Evolutionary conservation across 2,797 vertebrate species (phyloP).

Genomic region (Harpagifer antarcticus): DNA sequence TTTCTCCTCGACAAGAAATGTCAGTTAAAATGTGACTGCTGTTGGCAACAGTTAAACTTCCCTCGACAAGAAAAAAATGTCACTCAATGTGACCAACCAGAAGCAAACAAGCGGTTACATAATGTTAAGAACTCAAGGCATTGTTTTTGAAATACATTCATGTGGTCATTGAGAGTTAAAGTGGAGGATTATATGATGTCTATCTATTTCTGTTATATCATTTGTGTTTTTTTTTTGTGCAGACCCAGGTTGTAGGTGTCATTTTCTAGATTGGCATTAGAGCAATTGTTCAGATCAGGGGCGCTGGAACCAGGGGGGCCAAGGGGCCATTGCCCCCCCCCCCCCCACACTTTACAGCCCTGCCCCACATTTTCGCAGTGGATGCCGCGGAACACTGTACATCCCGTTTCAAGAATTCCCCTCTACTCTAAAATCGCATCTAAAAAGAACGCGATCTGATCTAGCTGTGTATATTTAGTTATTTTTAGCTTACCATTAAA

Average conservation of each 20-base stretch:
- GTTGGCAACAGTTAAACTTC: conserved; percentile 31
- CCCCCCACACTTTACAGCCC: too few species aligned
- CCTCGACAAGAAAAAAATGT: neutral
- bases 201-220: neutral
- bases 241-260: neutral
- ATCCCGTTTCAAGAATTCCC: too few species aligned
- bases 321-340: too few species aligned
- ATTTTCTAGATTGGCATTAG: conserved; percentile 6
- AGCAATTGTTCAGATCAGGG: neutral
- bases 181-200: neutral
- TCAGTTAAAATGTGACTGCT: conserved; percentile 35
- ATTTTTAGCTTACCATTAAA: too few species aligned
- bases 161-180: neutral
- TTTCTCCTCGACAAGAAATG: conserved; percentile 3
- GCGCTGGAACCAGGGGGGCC: too few species aligned
- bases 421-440: too few species aligned
- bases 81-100: neutral
- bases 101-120: neutral
- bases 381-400: too few species aligned
- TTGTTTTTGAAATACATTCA: too few species aligned
- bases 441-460: too few species aligned
- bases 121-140: neutral
- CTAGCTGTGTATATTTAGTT: too few species aligned
- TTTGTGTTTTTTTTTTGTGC: neutral
- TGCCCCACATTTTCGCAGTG: too few species aligned